Conservation (phyloP, 2,113 vertebrate species). For the Hystrix cristata region DNA sequence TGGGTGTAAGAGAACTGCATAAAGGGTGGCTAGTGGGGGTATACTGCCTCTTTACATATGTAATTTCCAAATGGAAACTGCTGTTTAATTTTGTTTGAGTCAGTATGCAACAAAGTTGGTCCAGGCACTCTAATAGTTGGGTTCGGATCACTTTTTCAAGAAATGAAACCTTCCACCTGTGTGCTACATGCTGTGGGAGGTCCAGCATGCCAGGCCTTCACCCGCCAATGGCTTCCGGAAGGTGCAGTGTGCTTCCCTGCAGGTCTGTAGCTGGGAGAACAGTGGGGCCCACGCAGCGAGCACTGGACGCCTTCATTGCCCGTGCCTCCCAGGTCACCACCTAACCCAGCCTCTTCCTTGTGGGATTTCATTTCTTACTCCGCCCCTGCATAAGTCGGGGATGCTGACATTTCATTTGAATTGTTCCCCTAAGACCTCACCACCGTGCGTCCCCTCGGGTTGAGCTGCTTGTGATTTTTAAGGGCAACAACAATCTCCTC, state of each 20-base stretch:
- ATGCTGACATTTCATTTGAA: neutral
- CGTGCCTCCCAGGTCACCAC: neutral
- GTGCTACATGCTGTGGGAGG: neutral
- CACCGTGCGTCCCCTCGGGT: neutral
- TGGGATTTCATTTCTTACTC: neutral
- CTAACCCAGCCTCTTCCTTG: neutral
- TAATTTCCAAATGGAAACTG: neutral
- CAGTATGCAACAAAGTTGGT: neutral
- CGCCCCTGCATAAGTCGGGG: neutral
- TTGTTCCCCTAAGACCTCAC: neutral
- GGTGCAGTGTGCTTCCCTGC: neutral
- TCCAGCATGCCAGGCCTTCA: neutral
- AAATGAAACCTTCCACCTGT: neutral
- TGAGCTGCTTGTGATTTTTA: neutral
- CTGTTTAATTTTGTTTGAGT: conserved; percentile 18
- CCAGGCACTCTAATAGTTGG: neutral
- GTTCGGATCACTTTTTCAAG: conserved; percentile 53
- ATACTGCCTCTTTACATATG: neutral
- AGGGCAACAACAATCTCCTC: neutral
- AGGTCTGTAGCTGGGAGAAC: neutral
- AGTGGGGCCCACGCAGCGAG: neutral
- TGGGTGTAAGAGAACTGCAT: neutral
- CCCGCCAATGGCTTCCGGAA: neutral
- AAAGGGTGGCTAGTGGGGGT: neutral
- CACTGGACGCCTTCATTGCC: neutral